These are phyloP conservation scores for Lucifuga dentata DNA, from an alignment of 2,113 vertebrate genomes.

Conservation along the genomic window DNA sequence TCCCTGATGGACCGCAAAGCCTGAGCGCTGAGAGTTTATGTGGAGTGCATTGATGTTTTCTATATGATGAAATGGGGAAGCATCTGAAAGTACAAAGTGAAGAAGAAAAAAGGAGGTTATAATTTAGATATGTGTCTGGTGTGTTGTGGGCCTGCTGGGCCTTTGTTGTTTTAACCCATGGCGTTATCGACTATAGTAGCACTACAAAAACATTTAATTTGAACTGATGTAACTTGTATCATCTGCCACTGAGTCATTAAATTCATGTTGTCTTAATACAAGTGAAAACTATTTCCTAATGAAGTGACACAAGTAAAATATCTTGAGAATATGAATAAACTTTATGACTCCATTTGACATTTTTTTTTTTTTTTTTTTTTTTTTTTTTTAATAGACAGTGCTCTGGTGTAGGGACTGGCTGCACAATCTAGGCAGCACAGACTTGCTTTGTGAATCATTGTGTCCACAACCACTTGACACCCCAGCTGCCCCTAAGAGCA, in stretches of 20 bases:
- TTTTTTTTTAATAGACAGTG: background rate
- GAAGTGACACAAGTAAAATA: background rate
- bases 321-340: background rate
- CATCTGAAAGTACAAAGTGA: background rate
- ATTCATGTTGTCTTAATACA: slow-evolving; percentile 15
- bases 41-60: slow-evolving; percentile 30
- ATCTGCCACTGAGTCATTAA: background rate
- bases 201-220: slow-evolving; percentile 2
- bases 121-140: background rate
- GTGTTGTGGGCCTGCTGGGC: background rate
- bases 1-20: slow-evolving; percentile 45
- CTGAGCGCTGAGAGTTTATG: slow-evolving; percentile 35
- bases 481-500: slow-evolving; percentile 8
- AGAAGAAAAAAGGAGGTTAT: background rate
- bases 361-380: background rate
- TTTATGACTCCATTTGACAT: slow-evolving; percentile 3
- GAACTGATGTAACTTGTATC: background rate
- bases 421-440: slow-evolving; percentile 9
- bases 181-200: background rate
- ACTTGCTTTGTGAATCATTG: slow-evolving; percentile 20
- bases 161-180: too few species aligned
- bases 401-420: slow-evolving; percentile 1
- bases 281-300: background rate
- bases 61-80: slow-evolving; percentile 43
- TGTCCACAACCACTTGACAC: slow-evolving; percentile 8